Evolutionary conservation across 2,113 vertebrate genomes (phyloP), one percentile per base, ranked within the genome.

Genomic region (Otocyon megalotis): DNA sequence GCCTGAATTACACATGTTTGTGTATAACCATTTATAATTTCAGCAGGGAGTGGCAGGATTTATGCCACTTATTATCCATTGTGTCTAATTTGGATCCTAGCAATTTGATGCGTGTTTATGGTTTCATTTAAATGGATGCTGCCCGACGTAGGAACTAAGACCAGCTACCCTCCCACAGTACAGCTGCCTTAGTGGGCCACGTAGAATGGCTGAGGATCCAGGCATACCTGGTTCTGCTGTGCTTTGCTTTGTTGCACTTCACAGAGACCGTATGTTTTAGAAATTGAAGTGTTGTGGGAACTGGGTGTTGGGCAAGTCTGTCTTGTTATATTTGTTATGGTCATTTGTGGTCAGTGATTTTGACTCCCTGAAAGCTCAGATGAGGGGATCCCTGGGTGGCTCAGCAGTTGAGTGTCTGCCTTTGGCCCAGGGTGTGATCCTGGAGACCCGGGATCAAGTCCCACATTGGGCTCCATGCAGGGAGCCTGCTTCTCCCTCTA

Each of bases 11-110:
- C 43, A 26, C 53, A 76, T 65, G 15, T n/a, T 82, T 97, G 54
- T 58, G 17, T 88, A 79, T 62, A 96, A 62, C 50, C 13, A 60
- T 88, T 95, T 92, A 81, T 63, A 50, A 90, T 96, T 97, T 88
- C 62, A 72, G 28, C 12, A 91, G 83, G 87, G 67, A 90, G 91
- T 79, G 62, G 30, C 65, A 88, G 84, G 91, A 91, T 97, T 79
- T 90, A 92, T 94, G 26, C 19, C 7, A 5, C 30, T 92, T 95
- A 26, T 94, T 90, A 80, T 37, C 53, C 72, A 67, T 82, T 82
- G 24, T 92, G 12, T 82, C 71, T 95, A 50, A 95, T 92, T 92
- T 22, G 19, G 35, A 83, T 84, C 30, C 54, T 74, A 88, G 88
- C n/a, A 72, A 85, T 90, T 48, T 80, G 37, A 85, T 7, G 54